A percentile compares a stretch with the other conserved stretches of the same genome.
phyloP scores from a whole-genome alignment of 2,797 vertebrate genomes.

The Kryptolebias ocellatus region DNA sequence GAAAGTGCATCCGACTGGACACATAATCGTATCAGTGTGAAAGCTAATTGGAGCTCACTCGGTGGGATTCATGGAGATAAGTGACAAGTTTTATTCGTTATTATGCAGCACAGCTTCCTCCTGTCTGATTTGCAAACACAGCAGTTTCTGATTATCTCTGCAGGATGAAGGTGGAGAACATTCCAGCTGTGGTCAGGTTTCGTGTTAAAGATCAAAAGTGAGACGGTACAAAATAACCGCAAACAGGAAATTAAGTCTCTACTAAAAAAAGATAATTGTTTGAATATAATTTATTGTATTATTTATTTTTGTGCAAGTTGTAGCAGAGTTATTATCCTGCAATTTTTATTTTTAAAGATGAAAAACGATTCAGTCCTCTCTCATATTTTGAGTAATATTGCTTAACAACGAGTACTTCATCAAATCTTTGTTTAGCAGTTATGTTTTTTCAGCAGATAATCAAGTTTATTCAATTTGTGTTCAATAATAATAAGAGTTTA shows the following conservation, averaged over 20 bases:
- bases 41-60: constrained; percentile 66
- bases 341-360: too few relatives aligned
- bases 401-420: too few relatives aligned
- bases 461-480: too few relatives aligned
- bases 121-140: constrained; percentile 40
- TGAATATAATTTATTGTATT: background rate
- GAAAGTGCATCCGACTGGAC: constrained; percentile 62
- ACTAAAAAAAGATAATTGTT: background rate
- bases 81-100: constrained; percentile 51
- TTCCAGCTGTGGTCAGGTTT: constrained; percentile 1
- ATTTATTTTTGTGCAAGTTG: background rate
- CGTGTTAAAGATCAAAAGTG: background rate
- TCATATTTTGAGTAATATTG: too few relatives aligned
- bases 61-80: constrained; percentile 52
- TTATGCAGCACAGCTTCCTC: constrained; percentile 31
- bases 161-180: constrained; percentile 29
- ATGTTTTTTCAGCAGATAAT: too few relatives aligned
- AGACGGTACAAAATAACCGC: constrained; percentile 1
- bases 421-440: too few relatives aligned
- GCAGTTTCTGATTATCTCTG: constrained; percentile 24
- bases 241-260: background rate
- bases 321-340: too few relatives aligned
- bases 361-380: too few relatives aligned
- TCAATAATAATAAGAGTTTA: too few relatives aligned
- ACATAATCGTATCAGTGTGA: constrained; percentile 47